Base-by-base conservation (phyloP, 23 tunicate genomes). In the Phallusia fumigata region DNA sequence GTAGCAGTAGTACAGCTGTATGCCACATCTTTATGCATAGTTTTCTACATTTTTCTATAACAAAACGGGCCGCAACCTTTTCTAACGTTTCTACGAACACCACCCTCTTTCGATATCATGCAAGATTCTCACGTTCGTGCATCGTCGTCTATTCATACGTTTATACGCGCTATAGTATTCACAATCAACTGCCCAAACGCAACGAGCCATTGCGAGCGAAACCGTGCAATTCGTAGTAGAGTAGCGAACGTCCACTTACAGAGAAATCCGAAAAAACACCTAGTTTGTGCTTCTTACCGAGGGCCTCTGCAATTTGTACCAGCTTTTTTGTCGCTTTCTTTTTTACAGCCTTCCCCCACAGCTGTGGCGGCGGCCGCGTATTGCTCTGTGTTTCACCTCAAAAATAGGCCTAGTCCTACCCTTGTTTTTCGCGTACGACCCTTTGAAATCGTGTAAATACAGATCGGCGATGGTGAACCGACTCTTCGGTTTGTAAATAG, bases 1-100 rank as follows among this genome's bases (percentile, higher is more conserved):
- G 69, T 58, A 58, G 78, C 80, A 40, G 33, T 77, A 35, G 80
- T 45, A 77, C 80, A 77, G 52, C 77, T 33, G 53, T 77, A 77
- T 40, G 26, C 26, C 28, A 18, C 50, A 24, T 21, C 40, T 19
- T 31, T 77, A 77, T 77, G 80, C 80, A 77, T 74, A 74, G 45
- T 74, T 74, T 74, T 74, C 40, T 74, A 74, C 77, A 74, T 33
- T 74, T n/a, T 74, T 74, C 77, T 74, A 74, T 74, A 21, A 58
- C 26, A 24, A n/a, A 58, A 58, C 69, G 69, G 69, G 69, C 69
- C 69, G 69, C 69, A 58, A 58, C 28, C 13, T 58, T 58, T 24
- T 58, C 26, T 24, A 22, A 58, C 69, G 5, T 58, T 58, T 58
- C 69, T 58, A 58, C 69, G 69, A 58, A 58, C 69, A 58, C 69